Evolutionary conservation across 2,888 invertebrate genomes (phyloP), one percentile per base, ranked within the genome.

Genomic region (Augochlorella aurata): DNA sequence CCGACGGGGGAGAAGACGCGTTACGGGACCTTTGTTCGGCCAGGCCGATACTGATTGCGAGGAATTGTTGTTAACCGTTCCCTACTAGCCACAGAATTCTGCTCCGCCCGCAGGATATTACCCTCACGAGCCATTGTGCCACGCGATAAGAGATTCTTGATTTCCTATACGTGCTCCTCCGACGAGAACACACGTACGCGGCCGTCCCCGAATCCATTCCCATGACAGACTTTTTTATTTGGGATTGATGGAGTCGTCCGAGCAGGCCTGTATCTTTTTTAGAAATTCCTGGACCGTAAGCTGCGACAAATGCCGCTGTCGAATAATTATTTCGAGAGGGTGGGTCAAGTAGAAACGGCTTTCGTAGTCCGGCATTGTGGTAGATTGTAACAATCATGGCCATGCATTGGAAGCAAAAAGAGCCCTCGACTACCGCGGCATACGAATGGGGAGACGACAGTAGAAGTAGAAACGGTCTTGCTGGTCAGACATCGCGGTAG

Each of bases 61-160:
- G 66, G 45, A 21, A 66, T 66, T 45, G 12, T 66, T 21, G 21
- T 63, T 63, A 63, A 18, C 61, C 29, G 61, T 63, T 38, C 61
- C 9, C 18, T 4, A 8, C 29, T 29, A 2, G 2, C 61, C 50
- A 12, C 9, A 18, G 16, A 38, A 49, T 24, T 44, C 49, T 52
- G 7, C 7, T 58, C 5, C 9, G 16, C 21, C 10, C 14, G 38
- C 16, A 58, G 7, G 7, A 58, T 58, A 58, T 58, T 24, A 24
- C 58, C 58, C 24, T 58, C 24, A 14, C 58, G 24, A 58, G 24
- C 58, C 61, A 18, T 63, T 63, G 38, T 63, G 61, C 18, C 29
- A 9, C 29, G 29, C 16, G 18, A 63, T 63, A 63, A 29, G 10
- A 16, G 16, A 63, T 63, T 18, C 24, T 58, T 58, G 24, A 58